Base-by-base conservation (phyloP, 2,888 invertebrate genomes). In the Xylota sylvarum region DNA sequence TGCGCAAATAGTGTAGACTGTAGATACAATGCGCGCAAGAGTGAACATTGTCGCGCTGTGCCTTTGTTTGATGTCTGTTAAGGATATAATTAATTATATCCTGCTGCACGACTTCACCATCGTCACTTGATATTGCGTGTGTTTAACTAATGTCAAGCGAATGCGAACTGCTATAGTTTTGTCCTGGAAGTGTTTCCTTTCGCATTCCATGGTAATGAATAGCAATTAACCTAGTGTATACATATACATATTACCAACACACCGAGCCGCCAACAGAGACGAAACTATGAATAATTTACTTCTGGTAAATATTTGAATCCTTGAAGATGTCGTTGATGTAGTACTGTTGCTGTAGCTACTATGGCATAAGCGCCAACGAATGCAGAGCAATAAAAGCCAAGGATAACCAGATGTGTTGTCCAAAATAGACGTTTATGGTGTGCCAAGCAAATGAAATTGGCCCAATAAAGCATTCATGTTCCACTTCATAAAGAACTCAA, bases 81-180 rank as follows among this genome's bases (percentile, higher is more conserved):
- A 69, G 62, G 60, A 78, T 62, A 58, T 84, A 80, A 84, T 84
- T 84, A 74, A 74, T 80, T 84, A 80, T 64, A 74, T 70, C 74
- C 35, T 46, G 64, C 64, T 70, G 74, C 74, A 80, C 62, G 80
- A 67, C 73, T 73, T 55, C 48, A 56, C 69, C 46, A 43, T 43
- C 60, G 69, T 64, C 70, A 65, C 52, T n/a, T 50, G 60, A 35
- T 12, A 55, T 40, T 40, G 17, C 46, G 70, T 72, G 46, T 79
- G 73, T 79, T 64, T 70, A 70, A 76, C 64, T 12, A 74, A 35
- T 43, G 43, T 55, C 43, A 74, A 74, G 64, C 55, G 56, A 7
- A 7, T n/a, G 43, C n/a, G 7, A 43, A 23, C 9, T 43, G 32
- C 12, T 6, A 23, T 14, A n/a, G 19, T 52, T 50, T 52, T 27